Evolutionary conservation across 2,888 invertebrate genomes (phyloP).

Genomic region (Lypha dubia): DNA sequence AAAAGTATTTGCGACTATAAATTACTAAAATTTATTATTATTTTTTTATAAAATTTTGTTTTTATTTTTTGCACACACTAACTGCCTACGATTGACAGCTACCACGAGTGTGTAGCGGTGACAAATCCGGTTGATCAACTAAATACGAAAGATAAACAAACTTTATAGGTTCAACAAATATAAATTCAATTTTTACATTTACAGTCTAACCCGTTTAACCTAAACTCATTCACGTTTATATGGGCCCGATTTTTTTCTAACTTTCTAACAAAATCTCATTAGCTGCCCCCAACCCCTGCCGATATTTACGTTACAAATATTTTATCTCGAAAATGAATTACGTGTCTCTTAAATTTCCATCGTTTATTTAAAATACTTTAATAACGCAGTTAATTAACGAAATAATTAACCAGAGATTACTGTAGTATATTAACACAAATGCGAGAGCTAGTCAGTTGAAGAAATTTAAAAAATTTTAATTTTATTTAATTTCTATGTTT

Average conservation of each 20-base stretch:
- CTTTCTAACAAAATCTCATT: too few species aligned
- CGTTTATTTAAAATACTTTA: too few species aligned
- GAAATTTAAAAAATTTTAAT: neutral
- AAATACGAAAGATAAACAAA: constrained; percentile 16
- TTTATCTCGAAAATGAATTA: too few species aligned
- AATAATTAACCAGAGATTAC: too few species aligned
- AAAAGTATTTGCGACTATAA: constrained; percentile 12
- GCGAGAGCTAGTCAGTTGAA: constrained; percentile 4
- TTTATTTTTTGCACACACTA: constrained; percentile 29
- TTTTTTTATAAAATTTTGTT: constrained; percentile 35
- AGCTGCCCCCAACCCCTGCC: too few species aligned
- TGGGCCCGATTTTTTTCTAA: too few species aligned
- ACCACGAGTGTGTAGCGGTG: constrained; percentile 22
- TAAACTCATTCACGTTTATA: too few species aligned
- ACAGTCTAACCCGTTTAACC: too few species aligned
- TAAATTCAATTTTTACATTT: constrained; percentile 36
- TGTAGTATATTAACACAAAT: neutral
- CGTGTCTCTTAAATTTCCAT: too few species aligned
- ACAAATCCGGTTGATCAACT: constrained; percentile 68
- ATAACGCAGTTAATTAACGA: too few species aligned
- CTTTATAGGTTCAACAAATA: constrained; percentile 12
- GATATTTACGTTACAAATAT: too few species aligned
- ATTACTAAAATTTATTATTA: constrained; percentile 21
- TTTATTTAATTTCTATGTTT: neutral
- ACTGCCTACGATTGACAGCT: constrained; percentile 54